These are phyloP conservation scores for Hydrolagus colliei DNA, from an alignment of 2,797 vertebrate genomes.

Conservation along the genomic window DNA sequence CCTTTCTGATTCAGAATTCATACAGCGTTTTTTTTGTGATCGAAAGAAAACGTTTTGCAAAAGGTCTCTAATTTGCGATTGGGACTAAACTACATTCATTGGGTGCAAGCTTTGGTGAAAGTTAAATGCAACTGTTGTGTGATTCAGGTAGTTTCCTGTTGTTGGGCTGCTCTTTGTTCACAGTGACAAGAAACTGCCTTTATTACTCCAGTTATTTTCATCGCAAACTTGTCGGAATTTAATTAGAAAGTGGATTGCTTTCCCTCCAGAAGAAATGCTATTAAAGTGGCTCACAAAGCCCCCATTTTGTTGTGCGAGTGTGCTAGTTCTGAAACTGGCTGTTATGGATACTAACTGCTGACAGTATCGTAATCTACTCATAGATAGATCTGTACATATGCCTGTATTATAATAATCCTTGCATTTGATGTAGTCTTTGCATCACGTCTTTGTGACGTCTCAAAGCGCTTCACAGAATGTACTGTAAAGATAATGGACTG, in stretches of 20 bases:
- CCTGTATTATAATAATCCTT: too few species aligned
- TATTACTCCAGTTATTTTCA: slow-evolving; percentile 60
- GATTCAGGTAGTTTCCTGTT: slow-evolving; percentile 88
- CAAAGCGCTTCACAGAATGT: too few species aligned
- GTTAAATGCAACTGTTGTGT: slow-evolving; percentile 55
- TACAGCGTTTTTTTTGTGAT: not conserved
- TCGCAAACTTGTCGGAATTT: slow-evolving; percentile 21
- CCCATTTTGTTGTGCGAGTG: too few species aligned
- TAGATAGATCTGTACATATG: too few species aligned
- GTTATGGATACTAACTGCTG: too few species aligned
- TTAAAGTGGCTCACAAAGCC: not conserved
- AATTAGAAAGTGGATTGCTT: not conserved
- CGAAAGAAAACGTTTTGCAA: not conserved
- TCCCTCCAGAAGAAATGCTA: not conserved
- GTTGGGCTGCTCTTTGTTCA: slow-evolving; percentile 71
- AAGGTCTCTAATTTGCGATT: not conserved
- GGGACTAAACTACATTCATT: not conserved
- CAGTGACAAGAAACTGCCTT: slow-evolving; percentile 79
- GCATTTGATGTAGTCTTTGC: too few species aligned
- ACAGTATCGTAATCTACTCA: too few species aligned
- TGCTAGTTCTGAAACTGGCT: too few species aligned
- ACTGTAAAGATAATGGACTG: too few species aligned
- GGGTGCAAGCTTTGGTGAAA: not conserved
- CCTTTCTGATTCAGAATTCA: not conserved
- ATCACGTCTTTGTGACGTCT: too few species aligned